These are phyloP conservation scores for Mormyrus proboscirostris DNA, from an alignment of 2,797 vertebrate genomes.

Conservation along the genomic window DNA sequence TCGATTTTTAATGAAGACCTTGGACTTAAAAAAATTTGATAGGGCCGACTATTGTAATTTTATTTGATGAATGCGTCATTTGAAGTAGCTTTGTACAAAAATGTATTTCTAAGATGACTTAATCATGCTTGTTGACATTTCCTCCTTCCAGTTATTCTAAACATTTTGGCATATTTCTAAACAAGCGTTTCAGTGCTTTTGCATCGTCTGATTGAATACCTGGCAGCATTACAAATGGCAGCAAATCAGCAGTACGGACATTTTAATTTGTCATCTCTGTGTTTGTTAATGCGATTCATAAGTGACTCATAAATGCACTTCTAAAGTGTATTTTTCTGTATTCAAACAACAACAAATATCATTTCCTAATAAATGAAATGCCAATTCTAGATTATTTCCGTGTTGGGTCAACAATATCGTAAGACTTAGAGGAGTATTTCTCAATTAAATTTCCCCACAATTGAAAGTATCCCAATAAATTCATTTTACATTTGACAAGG, in stretches of 20 bases:
- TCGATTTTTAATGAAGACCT: neutral
- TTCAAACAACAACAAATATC: neutral
- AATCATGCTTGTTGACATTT: neutral
- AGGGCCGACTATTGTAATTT: neutral
- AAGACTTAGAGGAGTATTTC: neutral
- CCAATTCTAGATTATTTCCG: neutral
- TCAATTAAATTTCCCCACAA: neutral
- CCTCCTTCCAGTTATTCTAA: neutral
- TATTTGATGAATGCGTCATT: neutral
- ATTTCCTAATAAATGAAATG: neutral
- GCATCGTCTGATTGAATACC: neutral
- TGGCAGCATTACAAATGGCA: neutral
- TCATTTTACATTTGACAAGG: neutral
- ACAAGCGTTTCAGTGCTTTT: neutral
- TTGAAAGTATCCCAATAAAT: neutral
- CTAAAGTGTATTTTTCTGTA: neutral
- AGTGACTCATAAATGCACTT: neutral
- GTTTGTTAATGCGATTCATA: constrained; percentile 13
- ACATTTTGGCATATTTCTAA: neutral
- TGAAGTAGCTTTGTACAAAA: neutral
- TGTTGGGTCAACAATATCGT: neutral
- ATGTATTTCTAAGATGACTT: neutral
- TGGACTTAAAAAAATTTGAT: neutral
- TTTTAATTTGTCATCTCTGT: neutral
- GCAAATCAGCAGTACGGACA: neutral